Percentiles rank a stretch among this genome's conserved stretches.
Evolutionary conservation across 2,888 invertebrate species (phyloP).

Genomic region (Rhimphoctona megacephalus): DNA sequence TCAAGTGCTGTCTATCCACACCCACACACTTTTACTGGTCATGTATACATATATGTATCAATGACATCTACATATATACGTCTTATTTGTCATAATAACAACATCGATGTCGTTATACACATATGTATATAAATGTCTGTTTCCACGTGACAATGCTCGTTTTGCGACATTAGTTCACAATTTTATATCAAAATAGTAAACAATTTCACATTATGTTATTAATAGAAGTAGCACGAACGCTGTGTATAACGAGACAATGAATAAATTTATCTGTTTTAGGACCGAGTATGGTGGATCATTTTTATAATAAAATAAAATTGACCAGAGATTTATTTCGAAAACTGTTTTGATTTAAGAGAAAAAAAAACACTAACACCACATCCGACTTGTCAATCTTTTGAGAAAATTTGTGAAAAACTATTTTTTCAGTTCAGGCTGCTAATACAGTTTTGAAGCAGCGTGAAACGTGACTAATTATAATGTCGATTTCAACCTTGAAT

Average conservation of each 20-base stretch:
- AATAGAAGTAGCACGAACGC: not conserved
- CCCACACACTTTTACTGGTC: slow-evolving; percentile 7
- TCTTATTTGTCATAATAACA: not conserved
- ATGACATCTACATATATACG: not conserved
- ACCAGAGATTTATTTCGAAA: not conserved
- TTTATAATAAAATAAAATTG: not conserved
- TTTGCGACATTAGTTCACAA: not conserved
- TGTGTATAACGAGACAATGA: not conserved
- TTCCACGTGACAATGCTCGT: not conserved
- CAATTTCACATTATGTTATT: not conserved
- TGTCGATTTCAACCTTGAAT: not conserved
- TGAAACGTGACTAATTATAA: not conserved
- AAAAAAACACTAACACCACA: not conserved
- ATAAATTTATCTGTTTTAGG: not conserved
- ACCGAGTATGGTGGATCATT: not conserved
- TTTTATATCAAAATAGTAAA: slow-evolving; percentile 2
- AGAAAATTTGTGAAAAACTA: not conserved
- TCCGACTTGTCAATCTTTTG: not conserved
- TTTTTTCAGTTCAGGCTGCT: not conserved
- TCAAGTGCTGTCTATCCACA: slow-evolving; percentile 11
- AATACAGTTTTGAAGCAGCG: not conserved
- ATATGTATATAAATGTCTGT: not conserved
- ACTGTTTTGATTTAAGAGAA: not conserved
- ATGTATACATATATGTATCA: not conserved
- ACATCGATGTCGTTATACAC: not conserved